Evolutionary conservation across 2,888 invertebrate genomes (phyloP).

Genomic region (Xestoiulus laeticollis): DNA sequence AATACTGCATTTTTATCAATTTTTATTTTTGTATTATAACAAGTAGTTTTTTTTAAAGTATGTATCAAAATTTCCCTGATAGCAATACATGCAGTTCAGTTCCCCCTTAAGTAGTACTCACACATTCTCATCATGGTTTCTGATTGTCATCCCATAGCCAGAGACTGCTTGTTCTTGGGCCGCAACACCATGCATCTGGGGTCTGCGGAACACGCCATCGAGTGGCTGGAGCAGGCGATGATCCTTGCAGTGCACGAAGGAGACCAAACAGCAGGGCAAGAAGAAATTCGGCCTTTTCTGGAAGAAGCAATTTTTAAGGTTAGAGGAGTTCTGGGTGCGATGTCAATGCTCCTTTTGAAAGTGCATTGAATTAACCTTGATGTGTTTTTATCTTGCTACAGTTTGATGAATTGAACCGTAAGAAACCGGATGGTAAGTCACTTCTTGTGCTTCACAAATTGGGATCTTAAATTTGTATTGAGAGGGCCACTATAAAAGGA

Average conservation of each 20-base stretch:
- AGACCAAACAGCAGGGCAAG: constrained; percentile 60
- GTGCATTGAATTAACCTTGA: neutral
- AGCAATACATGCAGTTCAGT: too few relatives aligned
- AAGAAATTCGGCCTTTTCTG: constrained; percentile 59
- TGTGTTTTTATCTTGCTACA: neutral
- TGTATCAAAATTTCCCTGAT: too few relatives aligned
- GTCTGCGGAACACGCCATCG: constrained; percentile 62
- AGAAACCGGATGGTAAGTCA: neutral
- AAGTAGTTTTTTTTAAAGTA: too few relatives aligned
- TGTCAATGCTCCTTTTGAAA: too few relatives aligned
- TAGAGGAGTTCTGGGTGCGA: too few relatives aligned
- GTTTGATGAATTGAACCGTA: neutral
- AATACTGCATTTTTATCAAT: neutral
- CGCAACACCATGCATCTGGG: constrained; percentile 62
- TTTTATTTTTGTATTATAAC: too few relatives aligned
- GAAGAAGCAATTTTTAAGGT: constrained; percentile 58
- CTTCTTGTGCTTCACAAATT: too few relatives aligned
- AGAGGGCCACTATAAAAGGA: neutral
- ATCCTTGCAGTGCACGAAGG: constrained; percentile 60
- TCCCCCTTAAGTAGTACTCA: neutral
- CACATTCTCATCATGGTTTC: neutral
- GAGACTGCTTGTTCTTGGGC: constrained; percentile 63
- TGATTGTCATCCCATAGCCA: constrained; percentile 57
- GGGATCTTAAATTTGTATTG: too few relatives aligned
- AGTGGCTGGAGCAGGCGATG: constrained; percentile 63